Base-by-base conservation (phyloP, 2,797 vertebrate species). In the Kryptolebias ocellatus region DNA sequence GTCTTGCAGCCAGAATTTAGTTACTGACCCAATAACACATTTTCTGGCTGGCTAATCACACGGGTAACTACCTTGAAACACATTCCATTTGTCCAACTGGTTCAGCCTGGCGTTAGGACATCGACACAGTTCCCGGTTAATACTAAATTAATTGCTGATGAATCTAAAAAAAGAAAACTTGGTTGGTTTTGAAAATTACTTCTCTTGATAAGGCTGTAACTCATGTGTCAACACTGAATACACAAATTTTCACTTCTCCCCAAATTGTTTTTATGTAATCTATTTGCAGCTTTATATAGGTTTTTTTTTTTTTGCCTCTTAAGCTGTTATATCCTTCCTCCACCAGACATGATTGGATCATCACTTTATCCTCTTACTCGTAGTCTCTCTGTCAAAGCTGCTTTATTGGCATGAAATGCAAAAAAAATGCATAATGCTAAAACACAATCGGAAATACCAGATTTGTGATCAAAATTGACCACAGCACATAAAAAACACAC, bases 321-420 rank as follows among this genome's bases (percentile, higher is more conserved):
- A 59, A 72, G 70, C 80, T 85, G 72, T 84, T 80, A 67, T 78
- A 81, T 73, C 75, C 72, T 69, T 83, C 62, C 68, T 85, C 54
- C 65, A 74, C 28, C 71, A 62, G 79, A 72, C 34, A 53, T 76
- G 76, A 90, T 81, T 85, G 84, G 84, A 88, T 92, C 83, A 86
- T 76, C 51, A 3, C 68, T 89, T 69, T 76, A 85, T 88, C 75
- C 80, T 87, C 83, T 84, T 87, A 81, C 57, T 70, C 58, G 28
- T 61, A 37, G 24, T 86, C 62, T 72, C 52, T 76, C 64, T 57
- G 47, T 85, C 63, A 83, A 89, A 88, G 73, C 79, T 79, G 70
- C 64, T 72, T 81, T 67, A 80, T 85, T 83, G 77, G 80, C 77
- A 72, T 76, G 60, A 76, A 83, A 80, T 72, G 42, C 46, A 75